Evolutionary conservation across 2,797 vertebrate species (phyloP).

Genomic region (Odontamblyopus lacepedii): DNA sequence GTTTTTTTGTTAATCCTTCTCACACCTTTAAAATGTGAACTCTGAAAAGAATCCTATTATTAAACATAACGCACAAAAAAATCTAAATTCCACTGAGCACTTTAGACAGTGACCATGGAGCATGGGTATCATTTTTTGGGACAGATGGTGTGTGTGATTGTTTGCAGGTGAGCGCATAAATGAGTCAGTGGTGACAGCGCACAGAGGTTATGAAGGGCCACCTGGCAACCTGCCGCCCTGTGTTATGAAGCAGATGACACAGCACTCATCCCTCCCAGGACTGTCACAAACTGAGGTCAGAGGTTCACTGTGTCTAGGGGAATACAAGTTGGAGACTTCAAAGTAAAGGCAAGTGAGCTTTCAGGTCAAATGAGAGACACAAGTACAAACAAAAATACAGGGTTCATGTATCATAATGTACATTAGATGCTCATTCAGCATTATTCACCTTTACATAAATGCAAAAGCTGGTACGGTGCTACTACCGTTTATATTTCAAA

Average conservation of each 20-base stretch:
- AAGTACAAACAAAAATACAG: neutral
- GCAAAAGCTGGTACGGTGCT: too few relatives aligned
- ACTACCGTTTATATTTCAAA: too few relatives aligned
- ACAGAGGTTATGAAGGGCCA: slow-evolving; percentile 39
- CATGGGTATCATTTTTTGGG: slow-evolving; percentile 28
- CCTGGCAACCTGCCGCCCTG: slow-evolving; percentile 26
- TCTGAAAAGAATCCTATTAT: too few relatives aligned
- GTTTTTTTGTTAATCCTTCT: too few relatives aligned
- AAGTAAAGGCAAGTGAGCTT: neutral
- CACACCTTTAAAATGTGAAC: too few relatives aligned
- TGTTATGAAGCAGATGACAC: slow-evolving; percentile 48
- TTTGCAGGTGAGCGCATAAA: slow-evolving; percentile 20
- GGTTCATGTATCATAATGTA: neutral
- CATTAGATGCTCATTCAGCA: neutral
- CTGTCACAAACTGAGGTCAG: slow-evolving; percentile 44
- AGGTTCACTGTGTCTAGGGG: slow-evolving; percentile 30
- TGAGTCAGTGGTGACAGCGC: slow-evolving; percentile 47
- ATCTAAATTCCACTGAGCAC: too few relatives aligned
- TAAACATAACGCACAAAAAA: too few relatives aligned
- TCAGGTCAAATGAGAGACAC: neutral
- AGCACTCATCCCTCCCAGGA: slow-evolving; percentile 28
- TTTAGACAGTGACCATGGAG: too few relatives aligned
- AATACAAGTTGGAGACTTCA: slow-evolving; percentile 1
- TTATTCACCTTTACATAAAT: too few relatives aligned
- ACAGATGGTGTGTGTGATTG: slow-evolving; percentile 41